phyloP scores from a whole-genome alignment of 2,888 invertebrate species.

The Vesta saturnalis region DNA sequence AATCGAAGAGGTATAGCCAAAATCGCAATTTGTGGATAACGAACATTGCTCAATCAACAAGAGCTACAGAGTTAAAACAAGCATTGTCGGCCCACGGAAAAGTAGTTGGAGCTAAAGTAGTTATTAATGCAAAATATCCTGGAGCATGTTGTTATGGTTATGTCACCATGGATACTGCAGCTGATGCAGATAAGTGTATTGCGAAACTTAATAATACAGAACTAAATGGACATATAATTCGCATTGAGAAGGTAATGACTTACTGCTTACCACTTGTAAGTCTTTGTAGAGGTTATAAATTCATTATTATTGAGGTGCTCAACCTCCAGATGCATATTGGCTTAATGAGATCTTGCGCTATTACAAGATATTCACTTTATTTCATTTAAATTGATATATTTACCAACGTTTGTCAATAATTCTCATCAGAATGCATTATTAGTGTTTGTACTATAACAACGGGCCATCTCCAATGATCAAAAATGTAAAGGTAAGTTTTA shows the following conservation, averaged over 20 bases:
- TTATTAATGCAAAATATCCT: slow-evolving; percentile 93
- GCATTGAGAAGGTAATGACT: slow-evolving; percentile 83
- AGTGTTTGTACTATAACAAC: too few species aligned
- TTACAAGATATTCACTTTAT: too few species aligned
- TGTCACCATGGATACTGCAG: slow-evolving; percentile 92
- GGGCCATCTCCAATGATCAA: too few species aligned
- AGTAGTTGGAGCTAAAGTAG: slow-evolving; percentile 95
- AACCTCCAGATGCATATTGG: too few species aligned
- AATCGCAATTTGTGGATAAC: slow-evolving; percentile 93
- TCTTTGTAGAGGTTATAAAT: background rate
- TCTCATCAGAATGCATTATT: too few species aligned
- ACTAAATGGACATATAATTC: slow-evolving; percentile 93
- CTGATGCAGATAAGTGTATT: slow-evolving; percentile 91
- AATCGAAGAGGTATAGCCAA: slow-evolving; percentile 45
- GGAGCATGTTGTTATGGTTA: slow-evolving; percentile 95
- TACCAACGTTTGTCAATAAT: too few species aligned
- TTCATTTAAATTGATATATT: too few species aligned
- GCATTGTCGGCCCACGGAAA: slow-evolving; percentile 93
- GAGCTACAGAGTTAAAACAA: slow-evolving; percentile 94
- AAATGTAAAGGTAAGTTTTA: too few species aligned
- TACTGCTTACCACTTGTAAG: background rate
- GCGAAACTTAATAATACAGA: slow-evolving; percentile 92
- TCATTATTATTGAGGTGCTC: too few species aligned
- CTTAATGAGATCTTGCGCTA: too few species aligned
- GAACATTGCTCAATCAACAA: slow-evolving; percentile 88